Conservation (phyloP, 1,140 invertebrate species). For the Phymastichus coffea region DNA sequence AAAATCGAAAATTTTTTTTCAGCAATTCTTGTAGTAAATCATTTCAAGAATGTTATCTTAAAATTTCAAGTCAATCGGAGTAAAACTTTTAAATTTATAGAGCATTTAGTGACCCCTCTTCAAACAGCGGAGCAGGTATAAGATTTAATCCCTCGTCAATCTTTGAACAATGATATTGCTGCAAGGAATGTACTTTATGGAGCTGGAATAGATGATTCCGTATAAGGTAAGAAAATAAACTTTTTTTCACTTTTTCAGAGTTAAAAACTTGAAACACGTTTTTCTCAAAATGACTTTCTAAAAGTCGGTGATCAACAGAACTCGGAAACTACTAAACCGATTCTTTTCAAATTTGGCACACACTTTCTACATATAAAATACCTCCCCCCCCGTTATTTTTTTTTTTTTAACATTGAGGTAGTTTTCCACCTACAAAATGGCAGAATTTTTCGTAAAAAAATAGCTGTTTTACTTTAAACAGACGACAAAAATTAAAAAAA, state of each 20-base stretch:
- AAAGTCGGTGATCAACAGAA: constrained; percentile 17
- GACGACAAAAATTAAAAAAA: constrained; percentile 20
- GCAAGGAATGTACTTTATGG: constrained; percentile 11
- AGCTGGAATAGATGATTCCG: constrained; percentile 29
- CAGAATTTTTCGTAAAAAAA: constrained; percentile 21
- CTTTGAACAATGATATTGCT: constrained; percentile 4
- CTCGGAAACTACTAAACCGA: constrained; percentile 19
- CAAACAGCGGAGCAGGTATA: too few species aligned
- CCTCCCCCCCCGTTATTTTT: constrained; percentile 5
- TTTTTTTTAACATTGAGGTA: neutral
- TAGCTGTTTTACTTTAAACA: constrained; percentile 14
- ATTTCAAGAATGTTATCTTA: too few species aligned
- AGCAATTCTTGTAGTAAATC: too few species aligned
- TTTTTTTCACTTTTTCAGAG: constrained; percentile 16
- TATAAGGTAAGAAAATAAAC: constrained; percentile 16
- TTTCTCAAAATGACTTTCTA: constrained; percentile 15
- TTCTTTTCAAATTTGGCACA: constrained; percentile 22
- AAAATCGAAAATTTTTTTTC: too few species aligned
- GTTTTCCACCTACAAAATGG: constrained; percentile 21
- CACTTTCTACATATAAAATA: constrained; percentile 14
- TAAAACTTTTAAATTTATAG: too few species aligned
- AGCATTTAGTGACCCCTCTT: too few species aligned
- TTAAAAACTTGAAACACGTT: constrained; percentile 23
- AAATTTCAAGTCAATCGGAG: too few species aligned
- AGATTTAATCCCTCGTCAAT: too few species aligned